Conservation (phyloP, 1,140 invertebrate genomes). For the Aphelenchoides avenae region DNA sequence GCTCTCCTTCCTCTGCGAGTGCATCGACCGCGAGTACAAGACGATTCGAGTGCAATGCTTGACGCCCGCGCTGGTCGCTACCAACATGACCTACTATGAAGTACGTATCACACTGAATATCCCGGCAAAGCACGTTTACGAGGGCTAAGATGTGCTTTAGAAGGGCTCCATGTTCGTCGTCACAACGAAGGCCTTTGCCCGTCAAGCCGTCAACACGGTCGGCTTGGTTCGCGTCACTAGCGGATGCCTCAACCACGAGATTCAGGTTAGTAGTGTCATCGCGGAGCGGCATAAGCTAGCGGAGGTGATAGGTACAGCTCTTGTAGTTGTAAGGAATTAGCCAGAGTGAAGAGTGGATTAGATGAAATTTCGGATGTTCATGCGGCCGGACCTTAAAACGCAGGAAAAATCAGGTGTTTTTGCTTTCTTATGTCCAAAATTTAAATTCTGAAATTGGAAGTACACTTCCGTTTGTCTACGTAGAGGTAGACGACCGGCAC, state of each 20-base stretch:
- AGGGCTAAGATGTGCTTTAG: slow-evolving; percentile 32
- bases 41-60: slow-evolving; percentile 52
- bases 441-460: no score
- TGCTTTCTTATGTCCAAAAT: no score
- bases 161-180: slow-evolving; percentile 51
- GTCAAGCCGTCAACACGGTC: slow-evolving; percentile 43
- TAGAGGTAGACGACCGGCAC: no score
- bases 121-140: no score
- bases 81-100: slow-evolving; percentile 56
- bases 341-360: no score
- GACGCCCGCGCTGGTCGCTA: slow-evolving; percentile 52
- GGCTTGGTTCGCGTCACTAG: slow-evolving; percentile 44
- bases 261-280: slow-evolving; percentile 41
- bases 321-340: no score
- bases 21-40: slow-evolving; percentile 53
- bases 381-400: no score
- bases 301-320: no score
- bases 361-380: no score
- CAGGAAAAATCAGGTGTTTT: no score
- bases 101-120: slow-evolving; percentile 37
- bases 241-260: slow-evolving; percentile 56
- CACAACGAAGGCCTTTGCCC: slow-evolving; percentile 46
- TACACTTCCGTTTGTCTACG: no score
- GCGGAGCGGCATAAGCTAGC: no score
- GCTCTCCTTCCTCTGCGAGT: slow-evolving; percentile 48